phyloP scores from a whole-genome alignment of 1,140 invertebrate species.

The Maconellicoccus hirsutus region DNA sequence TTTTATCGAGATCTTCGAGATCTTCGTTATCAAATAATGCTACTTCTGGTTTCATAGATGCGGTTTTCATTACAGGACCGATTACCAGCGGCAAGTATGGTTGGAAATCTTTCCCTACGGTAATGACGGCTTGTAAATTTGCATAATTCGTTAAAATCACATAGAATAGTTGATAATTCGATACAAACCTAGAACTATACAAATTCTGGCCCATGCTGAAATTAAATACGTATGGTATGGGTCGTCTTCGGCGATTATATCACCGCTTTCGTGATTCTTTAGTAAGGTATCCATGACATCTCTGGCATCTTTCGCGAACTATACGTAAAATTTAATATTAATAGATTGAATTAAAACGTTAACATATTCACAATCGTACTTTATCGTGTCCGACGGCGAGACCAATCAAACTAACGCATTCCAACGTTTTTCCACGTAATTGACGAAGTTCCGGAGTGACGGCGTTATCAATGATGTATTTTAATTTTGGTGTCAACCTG shows the following conservation, averaged over 20 bases:
- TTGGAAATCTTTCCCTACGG: constrained; percentile 75
- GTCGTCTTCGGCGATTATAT: constrained; percentile 80
- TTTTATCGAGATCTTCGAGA: constrained; percentile 67
- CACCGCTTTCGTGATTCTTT: constrained; percentile 70
- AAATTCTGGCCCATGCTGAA: constrained; percentile 96
- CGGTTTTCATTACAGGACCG: constrained; percentile 89
- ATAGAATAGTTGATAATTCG: not conserved
- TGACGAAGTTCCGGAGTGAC: constrained; percentile 75
- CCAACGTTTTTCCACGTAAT: constrained; percentile 87
- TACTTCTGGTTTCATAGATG: constrained; percentile 92
- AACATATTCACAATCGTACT: no score
- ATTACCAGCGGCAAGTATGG: constrained; percentile 96
- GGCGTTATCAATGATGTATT: constrained; percentile 94
- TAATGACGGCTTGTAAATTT: not conserved
- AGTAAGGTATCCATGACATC: constrained; percentile 94
- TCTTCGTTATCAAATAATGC: constrained; percentile 90
- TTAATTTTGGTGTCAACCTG: constrained; percentile 82
- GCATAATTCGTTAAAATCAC: not conserved
- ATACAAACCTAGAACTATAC: constrained; percentile 76
- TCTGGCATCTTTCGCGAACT: constrained; percentile 83
- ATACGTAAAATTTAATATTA: constrained; percentile 22
- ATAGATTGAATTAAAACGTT: constrained; percentile 27
- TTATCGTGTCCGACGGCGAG: constrained; percentile 93
- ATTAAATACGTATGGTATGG: constrained; percentile 97
- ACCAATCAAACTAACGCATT: constrained; percentile 97